phyloP scores from a whole-genome alignment of 2,797 vertebrate genomes.

The Parauchenoglanis punctatus region DNA sequence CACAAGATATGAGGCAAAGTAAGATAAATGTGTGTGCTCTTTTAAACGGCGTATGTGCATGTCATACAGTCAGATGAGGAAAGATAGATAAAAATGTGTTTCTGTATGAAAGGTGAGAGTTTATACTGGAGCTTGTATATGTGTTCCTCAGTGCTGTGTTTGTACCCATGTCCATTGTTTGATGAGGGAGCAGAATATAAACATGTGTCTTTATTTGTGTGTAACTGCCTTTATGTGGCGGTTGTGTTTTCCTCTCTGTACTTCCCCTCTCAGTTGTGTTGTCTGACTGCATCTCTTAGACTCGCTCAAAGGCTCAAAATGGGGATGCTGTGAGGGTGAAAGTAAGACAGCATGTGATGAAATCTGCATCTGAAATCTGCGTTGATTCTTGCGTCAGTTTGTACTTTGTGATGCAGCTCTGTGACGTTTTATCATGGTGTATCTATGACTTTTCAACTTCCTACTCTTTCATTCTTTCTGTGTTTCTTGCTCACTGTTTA shows the following conservation, averaged over 20 bases:
- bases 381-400: not conserved
- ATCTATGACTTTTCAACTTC: not conserved
- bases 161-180: not conserved
- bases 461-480: conserved; percentile 2
- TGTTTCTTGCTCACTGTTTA: not conserved
- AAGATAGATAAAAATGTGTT: not conserved
- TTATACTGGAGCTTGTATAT: not conserved
- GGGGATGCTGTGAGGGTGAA: conserved; percentile 36
- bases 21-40: not conserved
- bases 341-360: conserved; percentile 25
- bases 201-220: not conserved
- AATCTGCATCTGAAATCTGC: not conserved
- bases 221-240: conserved; percentile 26
- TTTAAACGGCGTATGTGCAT: not conserved
- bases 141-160: not conserved
- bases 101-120: not conserved
- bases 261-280: conserved; percentile 38
- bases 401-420: not conserved
- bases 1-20: not conserved
- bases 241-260: conserved; percentile 35
- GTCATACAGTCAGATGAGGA: conserved; percentile 6
- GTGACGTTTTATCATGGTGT: conserved; percentile 2
- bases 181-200: not conserved
- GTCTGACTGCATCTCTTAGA: conserved; percentile 20
- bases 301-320: conserved; percentile 25